These are phyloP conservation scores for Cottoperca gobio DNA, from an alignment of 2,797 vertebrate species.

Conservation along the genomic window DNA sequence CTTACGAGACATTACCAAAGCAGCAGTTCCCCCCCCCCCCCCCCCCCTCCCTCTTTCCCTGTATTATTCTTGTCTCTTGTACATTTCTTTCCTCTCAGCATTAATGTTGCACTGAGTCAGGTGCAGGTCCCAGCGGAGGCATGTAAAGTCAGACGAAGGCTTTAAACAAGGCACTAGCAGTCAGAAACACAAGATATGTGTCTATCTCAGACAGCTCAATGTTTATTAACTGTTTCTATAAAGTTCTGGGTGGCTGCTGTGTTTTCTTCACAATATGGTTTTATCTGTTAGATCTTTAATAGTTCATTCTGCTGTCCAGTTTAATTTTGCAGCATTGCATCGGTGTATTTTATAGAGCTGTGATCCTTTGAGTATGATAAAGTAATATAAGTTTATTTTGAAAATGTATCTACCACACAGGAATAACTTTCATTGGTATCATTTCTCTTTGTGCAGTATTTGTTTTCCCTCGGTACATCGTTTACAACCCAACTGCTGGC, in stretches of 20 bases:
- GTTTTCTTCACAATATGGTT: neutral
- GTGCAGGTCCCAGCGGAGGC: conserved; percentile 54
- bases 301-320: neutral
- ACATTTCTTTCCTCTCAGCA: conserved; percentile 37
- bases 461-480: neutral
- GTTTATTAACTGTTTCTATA: conserved; percentile 4
- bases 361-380: neutral
- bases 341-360: neutral
- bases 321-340: conserved; percentile 5
- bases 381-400: neutral
- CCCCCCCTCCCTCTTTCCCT: neutral
- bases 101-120: conserved; percentile 46
- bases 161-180: conserved; percentile 46
- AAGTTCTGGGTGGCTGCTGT: neutral
- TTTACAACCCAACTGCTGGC: conserved; percentile 14
- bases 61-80: conserved; percentile 19
- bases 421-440: neutral
- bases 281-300: neutral
- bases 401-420: neutral
- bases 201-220: neutral
- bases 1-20: conserved; percentile 28
- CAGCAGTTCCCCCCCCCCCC: conserved; percentile 17
- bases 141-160: conserved; percentile 28
- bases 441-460: neutral
- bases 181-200: conserved; percentile 47